Evolutionary conservation across 2,888 invertebrate species (phyloP), one percentile per base, ranked within the genome.

Genomic region (Scaptomyza parva): DNA sequence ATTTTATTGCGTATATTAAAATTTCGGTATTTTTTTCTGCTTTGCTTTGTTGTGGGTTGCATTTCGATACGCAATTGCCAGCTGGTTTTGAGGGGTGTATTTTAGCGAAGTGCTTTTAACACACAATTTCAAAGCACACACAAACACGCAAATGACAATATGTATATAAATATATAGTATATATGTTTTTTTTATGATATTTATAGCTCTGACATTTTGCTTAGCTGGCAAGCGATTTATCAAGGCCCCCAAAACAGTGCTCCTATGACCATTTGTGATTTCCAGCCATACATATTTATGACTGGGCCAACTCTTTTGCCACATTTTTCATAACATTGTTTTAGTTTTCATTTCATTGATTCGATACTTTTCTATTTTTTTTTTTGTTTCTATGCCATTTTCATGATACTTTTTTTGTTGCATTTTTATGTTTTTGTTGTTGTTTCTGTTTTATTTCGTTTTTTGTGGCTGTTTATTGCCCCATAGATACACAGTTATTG

Each of bases 1-100:
- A 85, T 85, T 85, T 85, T 85, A 85, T 85, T 76, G 83, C 86
- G 59, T 65, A 70, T 86, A 87, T 87, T 83, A 86, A 84, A 87
- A 87, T 67, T 33, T 30, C 20, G n/a, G n/a, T n/a, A n/a, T n/a
- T 30, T 2, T 35, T 18, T 22, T 39, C 20, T 33, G 18, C 9
- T 33, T 20, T n/a, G 18, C 5, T 35, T 39, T 48, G 41, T 28
- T 50, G 26, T 44, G 47, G 60, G 39, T 48, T 74, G 75, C 75
- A 72, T 50, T 67, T 28, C n/a, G 50, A 41, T 39, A 48, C 28
- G 45, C 30, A 30, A 48, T 30, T 63, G 41, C 43, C 52, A 63
- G 22, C 51, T 51, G 40, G 50, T 35, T 33, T 39, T 48, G 41
- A 28, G 17, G 14, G 35, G 35, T 14, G 14, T 8, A n/a, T n/a